A percentile compares a stretch with the other conserved stretches of the same genome.
Conservation (phyloP, 2,113 vertebrate species). For the Poicephalus gulielmi region DNA sequence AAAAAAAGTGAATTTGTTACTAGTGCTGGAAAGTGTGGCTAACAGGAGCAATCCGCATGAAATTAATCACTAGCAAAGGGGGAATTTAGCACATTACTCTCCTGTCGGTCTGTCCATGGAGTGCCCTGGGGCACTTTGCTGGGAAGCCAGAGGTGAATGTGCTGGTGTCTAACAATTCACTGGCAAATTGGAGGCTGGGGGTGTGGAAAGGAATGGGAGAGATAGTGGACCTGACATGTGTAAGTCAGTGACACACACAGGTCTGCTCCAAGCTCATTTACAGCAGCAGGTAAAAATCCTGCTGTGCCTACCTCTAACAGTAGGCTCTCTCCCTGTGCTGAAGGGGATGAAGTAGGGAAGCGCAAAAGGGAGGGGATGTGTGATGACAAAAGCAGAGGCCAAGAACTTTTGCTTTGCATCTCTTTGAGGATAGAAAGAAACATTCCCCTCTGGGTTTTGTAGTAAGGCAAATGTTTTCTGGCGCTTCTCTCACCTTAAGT, state of each 20-base stretch:
- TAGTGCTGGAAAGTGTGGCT: not conserved
- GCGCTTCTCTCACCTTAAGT: not conserved
- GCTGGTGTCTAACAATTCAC: conserved; percentile 31
- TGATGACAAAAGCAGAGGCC: conserved; percentile 5
- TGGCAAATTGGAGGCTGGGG: not conserved
- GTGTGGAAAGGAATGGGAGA: not conserved
- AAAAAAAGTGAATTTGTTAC: not conserved
- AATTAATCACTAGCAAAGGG: not conserved
- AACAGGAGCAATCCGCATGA: conserved; percentile 23
- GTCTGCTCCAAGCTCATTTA: not conserved
- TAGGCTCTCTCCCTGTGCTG: not conserved
- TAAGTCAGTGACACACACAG: not conserved
- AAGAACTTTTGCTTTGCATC: conserved; percentile 46
- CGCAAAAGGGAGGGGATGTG: not conserved
- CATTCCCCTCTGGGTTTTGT: not conserved
- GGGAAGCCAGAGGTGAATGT: not conserved
- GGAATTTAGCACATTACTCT: conserved; percentile 1
- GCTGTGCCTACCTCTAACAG: conserved; percentile 41
- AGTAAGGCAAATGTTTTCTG: conserved; percentile 38
- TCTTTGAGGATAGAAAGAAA: conserved; percentile 50
- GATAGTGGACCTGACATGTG: not conserved
- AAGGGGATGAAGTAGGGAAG: not conserved
- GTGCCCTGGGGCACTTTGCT: not conserved
- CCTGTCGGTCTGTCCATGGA: not conserved
- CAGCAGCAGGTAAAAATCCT: not conserved